Base-by-base conservation (phyloP, 2,113 vertebrate genomes). In the Electrona antarctica region DNA sequence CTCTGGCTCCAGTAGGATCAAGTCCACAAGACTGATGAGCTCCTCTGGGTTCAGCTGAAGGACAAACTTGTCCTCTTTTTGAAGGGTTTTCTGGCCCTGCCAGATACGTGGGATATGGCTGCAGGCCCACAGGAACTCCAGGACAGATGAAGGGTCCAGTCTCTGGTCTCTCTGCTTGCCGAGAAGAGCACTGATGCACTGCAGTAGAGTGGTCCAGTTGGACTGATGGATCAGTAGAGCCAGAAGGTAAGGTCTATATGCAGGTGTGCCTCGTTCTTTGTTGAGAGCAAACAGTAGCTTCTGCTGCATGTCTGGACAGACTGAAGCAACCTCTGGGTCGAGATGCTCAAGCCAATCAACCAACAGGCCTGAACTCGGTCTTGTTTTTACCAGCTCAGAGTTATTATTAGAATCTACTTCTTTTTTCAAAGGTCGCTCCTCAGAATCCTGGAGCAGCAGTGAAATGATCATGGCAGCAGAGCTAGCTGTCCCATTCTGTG, bases 121-220 rank as follows among this genome's bases (percentile, higher is more conserved):
- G 83, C 98, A 99, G 14, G 98, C 97, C 96, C 97, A 99, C 60
- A 99, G 88, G 88, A 99, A 99, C 87, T 99, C 98, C 90, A 99
- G 85, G 47, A 95, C 95, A 0, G 96, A 96, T 0, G 96, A 93
- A 0, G 98, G 97, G 85, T 99, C 97, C 69, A 97, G 93, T 79
- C 98, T 96, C 86, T 95, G 94, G 71, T 98, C 97, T 69, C 90
- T 88, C 75, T 89, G 95, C 64, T 94, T 95, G 93, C 93, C 90
- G 66, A 99, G 94, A 29, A 99, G 87, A 67, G 93, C 87, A 0
- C 79, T 94, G 91, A 97, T 96, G 54, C 97, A 99, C 87, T 94
- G 95, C 82, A 98, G 97, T n/a, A 99, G 78, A 0, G 97, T 98
- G 73, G 91, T 87, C 98, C 98, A 99, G 90, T 94, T 98, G 71